Evolutionary conservation across 2,888 invertebrate genomes (phyloP), one percentile per base, ranked within the genome.

Genomic region (Smittia aterrima): DNA sequence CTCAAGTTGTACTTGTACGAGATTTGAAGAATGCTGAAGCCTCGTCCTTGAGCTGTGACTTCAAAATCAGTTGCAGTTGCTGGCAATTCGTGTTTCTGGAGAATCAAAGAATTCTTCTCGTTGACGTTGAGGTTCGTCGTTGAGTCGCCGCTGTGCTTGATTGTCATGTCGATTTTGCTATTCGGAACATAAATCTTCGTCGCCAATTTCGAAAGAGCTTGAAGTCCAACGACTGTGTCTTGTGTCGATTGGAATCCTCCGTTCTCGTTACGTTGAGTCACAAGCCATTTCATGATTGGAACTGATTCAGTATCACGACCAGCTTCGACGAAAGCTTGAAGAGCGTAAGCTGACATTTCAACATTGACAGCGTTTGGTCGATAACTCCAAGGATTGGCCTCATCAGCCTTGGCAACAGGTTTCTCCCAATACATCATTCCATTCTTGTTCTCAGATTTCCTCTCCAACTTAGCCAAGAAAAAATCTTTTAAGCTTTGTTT

Each of bases 301-400:
- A 88, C 75, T 0, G 78, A 66, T 25, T 77, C 77, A 20, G 79
- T 79, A 1, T 79, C 78, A 68, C 77, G 77, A 75, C 83, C 83
- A 1, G 82, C 82, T 74, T 86, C 85, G 13, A 89, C 79, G 80
- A 87, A 88, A 0, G 93, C 89, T 74, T 95, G 84, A 74, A 98
- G 83, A 0, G 90, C 92, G 82, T 97, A 98, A 0, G 96, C 89
- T 0, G 97, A 96, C 78, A 94, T 92, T 81, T 94, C 93, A 2
- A 97, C 84, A 77, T 82, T 81, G 0, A 91, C 87, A 0, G 91
- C 88, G 76, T 87, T 86, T 0, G 91, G 88, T 74, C 88, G 81
- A 1, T 81, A 79, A 68, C 81, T 82, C 87, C 88, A 87, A 0
- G 88, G 87, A 80, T 89, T 89, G 75, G 86, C 85, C 66, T 83